Evolutionary conservation across 2,113 vertebrate genomes (phyloP).

Genomic region (Rhipidura dahli): DNA sequence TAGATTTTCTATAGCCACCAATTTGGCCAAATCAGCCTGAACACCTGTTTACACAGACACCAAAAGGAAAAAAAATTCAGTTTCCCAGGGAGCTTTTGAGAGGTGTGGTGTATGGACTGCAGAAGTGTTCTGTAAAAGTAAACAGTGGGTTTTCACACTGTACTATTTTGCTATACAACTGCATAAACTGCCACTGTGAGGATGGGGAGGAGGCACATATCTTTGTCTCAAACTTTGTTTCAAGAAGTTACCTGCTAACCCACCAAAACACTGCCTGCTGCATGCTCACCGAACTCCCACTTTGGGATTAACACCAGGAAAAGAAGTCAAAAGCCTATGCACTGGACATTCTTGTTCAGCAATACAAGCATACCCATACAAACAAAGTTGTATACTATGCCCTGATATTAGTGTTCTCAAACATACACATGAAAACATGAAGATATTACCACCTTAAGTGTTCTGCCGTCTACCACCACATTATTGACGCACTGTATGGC

Average conservation of each 20-base stretch:
- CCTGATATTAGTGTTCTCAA: not conserved
- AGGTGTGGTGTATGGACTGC: not conserved
- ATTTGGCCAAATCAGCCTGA: not conserved
- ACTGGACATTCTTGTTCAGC: not conserved
- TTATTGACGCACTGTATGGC: constrained; percentile 99
- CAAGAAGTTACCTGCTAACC: not conserved
- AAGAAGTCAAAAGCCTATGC: not conserved
- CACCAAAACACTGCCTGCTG: not conserved
- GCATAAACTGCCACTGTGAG: not conserved
- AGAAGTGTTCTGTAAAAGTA: not conserved
- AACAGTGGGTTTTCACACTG: not conserved
- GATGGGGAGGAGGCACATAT: not conserved
- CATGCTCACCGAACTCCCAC: not conserved
- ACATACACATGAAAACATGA: not conserved
- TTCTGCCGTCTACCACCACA: constrained; percentile 97
- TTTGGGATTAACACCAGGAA: not conserved
- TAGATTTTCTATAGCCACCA: not conserved
- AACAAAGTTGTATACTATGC: not conserved
- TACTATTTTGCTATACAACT: not conserved
- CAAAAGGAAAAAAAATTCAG: not conserved
- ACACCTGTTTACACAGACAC: not conserved
- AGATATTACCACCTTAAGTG: constrained; percentile 86
- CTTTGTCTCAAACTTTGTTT: not conserved
- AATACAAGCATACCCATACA: not conserved
- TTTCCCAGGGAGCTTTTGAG: not conserved